phyloP scores from a whole-genome alignment of 2,797 vertebrate genomes.

The Threskiornis aethiopicus region DNA sequence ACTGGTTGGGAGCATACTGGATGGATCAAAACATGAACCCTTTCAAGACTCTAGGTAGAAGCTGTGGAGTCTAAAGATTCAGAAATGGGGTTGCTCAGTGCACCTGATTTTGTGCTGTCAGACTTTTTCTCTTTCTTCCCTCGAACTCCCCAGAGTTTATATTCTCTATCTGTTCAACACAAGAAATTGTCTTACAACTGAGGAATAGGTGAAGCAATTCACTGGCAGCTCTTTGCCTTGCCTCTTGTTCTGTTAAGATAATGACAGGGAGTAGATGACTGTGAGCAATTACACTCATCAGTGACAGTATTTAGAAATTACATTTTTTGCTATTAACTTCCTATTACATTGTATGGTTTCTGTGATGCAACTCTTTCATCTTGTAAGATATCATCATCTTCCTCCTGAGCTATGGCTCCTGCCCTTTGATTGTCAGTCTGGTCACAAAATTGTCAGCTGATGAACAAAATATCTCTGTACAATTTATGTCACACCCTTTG shows the following conservation, averaged over 20 bases:
- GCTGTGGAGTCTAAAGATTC: not conserved
- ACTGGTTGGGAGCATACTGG: not conserved
- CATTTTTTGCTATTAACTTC: not conserved
- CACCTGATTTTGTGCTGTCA: not conserved
- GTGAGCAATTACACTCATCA: not conserved
- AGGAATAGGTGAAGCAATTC: not conserved
- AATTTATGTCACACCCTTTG: not conserved
- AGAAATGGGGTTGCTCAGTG: not conserved
- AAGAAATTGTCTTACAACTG: not conserved
- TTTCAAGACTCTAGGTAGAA: not conserved
- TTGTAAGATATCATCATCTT: not conserved
- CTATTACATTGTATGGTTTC: not conserved
- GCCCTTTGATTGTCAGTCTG: not conserved
- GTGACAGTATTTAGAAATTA: not conserved
- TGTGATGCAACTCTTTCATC: not conserved
- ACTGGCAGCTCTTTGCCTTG: not conserved
- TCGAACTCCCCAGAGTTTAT: not conserved
- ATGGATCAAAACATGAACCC: not conserved
- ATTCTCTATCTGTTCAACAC: not conserved
- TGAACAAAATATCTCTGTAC: not conserved
- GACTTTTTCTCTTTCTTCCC: not conserved
- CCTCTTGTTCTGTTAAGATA: not conserved
- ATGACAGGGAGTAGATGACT: not conserved
- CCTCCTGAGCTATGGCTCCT: not conserved
- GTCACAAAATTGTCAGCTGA: not conserved